A percentile compares a stretch with the other conserved stretches of the same genome.
These are phyloP conservation scores for Styela plicata DNA, from an alignment of 23 tunicate genomes.

Conservation along the genomic window DNA sequence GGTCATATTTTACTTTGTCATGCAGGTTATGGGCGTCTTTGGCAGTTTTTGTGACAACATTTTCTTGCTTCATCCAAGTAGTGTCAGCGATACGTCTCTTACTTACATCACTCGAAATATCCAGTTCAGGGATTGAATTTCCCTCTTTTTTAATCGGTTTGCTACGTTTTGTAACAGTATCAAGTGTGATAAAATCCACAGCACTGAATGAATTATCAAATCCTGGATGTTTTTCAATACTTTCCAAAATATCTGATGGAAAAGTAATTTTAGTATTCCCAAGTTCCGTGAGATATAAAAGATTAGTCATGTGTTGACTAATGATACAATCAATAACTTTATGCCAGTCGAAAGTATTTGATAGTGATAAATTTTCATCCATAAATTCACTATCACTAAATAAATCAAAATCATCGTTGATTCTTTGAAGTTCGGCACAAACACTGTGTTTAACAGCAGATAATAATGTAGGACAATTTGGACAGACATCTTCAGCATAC, in stretches of 20 bases:
- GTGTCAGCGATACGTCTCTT: not conserved
- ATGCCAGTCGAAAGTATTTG: slow-evolving; percentile 13
- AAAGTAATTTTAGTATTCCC: not conserved
- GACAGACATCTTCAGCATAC: slow-evolving; percentile 10
- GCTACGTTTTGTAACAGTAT: too few species aligned
- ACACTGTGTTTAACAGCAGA: not conserved
- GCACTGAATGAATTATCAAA: not conserved
- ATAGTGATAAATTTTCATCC: not conserved
- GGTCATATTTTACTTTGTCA: not conserved
- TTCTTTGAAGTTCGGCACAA: not conserved
- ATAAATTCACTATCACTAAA: not conserved
- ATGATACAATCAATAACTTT: slow-evolving; percentile 14
- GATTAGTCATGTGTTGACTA: slow-evolving; percentile 10
- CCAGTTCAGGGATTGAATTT: not conserved
- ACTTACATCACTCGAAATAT: too few species aligned
- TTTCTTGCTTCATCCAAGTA: not conserved
- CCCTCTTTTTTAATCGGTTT: not conserved
- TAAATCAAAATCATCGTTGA: not conserved
- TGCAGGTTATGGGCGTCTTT: not conserved
- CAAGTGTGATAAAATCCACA: not conserved
- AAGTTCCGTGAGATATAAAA: not conserved
- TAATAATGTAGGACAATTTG: slow-evolving; percentile 1
- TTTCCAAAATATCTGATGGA: slow-evolving; percentile 10
- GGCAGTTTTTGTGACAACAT: not conserved
- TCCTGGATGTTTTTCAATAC: not conserved